Conservation (phyloP, 2,888 invertebrate genomes). For the Coenonympha arcania region DNA sequence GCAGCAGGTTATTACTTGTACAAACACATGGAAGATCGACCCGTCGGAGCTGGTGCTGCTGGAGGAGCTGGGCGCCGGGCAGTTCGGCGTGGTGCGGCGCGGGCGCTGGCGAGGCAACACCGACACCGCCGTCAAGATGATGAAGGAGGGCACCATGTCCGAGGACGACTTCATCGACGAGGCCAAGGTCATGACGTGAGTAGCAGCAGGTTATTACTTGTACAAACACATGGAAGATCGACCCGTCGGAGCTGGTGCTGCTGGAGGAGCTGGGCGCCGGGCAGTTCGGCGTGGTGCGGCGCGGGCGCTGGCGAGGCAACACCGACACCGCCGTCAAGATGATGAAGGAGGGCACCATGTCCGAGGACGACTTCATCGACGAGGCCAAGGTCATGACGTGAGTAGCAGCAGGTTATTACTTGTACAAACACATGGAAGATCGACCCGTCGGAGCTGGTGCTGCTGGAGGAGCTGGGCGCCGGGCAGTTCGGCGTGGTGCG, state of each 20-base stretch:
- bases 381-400: slow-evolving; percentile 99
- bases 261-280: slow-evolving; percentile 94
- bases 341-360: slow-evolving; percentile 99
- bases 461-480: slow-evolving; percentile 91
- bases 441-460: slow-evolving; percentile 89
- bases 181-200: slow-evolving; percentile 98
- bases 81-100: slow-evolving; percentile 95
- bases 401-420: too few species aligned
- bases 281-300: slow-evolving; percentile 95
- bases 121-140: slow-evolving; percentile 97
- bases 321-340: slow-evolving; percentile 97
- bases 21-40: too few species aligned
- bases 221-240: too few species aligned
- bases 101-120: slow-evolving; percentile 92
- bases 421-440: too few species aligned
- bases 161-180: slow-evolving; percentile 98
- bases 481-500: slow-evolving; percentile 98
- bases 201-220: too few species aligned
- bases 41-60: slow-evolving; percentile 89
- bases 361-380: slow-evolving; percentile 97
- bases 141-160: slow-evolving; percentile 98
- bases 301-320: slow-evolving; percentile 91
- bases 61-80: slow-evolving; percentile 94
- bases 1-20: too few species aligned
- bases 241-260: slow-evolving; percentile 89